Evolutionary conservation across 2,888 invertebrate species (phyloP).

Genomic region (Gerris lacustris): DNA sequence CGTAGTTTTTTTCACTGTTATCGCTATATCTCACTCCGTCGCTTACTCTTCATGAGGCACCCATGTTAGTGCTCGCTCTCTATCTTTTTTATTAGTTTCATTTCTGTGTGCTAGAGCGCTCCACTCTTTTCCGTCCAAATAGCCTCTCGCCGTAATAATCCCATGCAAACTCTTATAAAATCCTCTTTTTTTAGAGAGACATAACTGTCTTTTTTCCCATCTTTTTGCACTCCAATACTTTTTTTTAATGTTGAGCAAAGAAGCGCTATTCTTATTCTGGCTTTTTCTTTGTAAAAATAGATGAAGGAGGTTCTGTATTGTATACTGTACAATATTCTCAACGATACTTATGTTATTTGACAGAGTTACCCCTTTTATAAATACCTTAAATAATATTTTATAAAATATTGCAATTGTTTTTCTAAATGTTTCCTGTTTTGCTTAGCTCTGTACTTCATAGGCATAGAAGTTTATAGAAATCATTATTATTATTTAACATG

Average conservation of each 20-base stretch:
- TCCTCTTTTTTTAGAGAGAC: not conserved
- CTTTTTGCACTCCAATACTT: not conserved
- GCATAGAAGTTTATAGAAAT: too few species aligned
- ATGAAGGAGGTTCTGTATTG: too few species aligned
- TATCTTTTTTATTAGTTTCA: slow-evolving; percentile 5
- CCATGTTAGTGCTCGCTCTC: not conserved
- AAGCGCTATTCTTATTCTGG: too few species aligned
- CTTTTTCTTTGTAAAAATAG: too few species aligned
- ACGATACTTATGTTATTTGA: too few species aligned
- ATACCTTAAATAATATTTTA: too few species aligned
- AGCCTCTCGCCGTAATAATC: not conserved
- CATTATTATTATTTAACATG: too few species aligned
- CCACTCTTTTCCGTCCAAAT: not conserved
- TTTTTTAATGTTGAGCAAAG: not conserved
- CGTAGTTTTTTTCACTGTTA: not conserved
- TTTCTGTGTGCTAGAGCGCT: not conserved
- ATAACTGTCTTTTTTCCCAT: not conserved
- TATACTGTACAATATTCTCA: too few species aligned
- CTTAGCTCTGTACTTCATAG: too few species aligned
- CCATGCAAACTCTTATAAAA: not conserved
- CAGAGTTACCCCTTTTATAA: too few species aligned
- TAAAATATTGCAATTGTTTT: too few species aligned
- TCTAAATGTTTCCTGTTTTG: too few species aligned
- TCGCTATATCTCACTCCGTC: not conserved
- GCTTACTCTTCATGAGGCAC: not conserved